phyloP scores from a whole-genome alignment of 2,113 vertebrate species.

The Rhadina sibilatrix region DNA sequence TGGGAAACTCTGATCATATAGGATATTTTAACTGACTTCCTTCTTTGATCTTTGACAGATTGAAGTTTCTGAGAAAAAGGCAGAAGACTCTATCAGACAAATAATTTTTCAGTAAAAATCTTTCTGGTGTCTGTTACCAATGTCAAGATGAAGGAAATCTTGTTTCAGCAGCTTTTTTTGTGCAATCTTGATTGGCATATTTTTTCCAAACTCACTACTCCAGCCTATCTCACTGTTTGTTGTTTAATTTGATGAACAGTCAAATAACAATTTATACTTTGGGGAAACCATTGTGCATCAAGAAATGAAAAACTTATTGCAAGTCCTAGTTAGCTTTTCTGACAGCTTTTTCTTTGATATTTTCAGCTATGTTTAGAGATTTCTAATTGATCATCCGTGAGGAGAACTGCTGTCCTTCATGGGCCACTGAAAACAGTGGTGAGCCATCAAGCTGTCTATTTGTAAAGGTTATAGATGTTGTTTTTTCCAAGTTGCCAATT shows the following conservation, averaged over 20 bases:
- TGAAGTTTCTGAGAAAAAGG: neutral
- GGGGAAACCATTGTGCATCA: neutral
- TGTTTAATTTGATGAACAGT: neutral
- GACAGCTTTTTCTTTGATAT: neutral
- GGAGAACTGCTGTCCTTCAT: constrained; percentile 1
- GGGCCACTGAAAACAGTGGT: neutral
- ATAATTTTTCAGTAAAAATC: neutral
- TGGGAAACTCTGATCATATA: neutral
- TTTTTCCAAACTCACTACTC: neutral
- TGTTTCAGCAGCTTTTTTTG: neutral
- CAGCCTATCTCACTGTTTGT: neutral
- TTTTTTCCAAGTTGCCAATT: neutral
- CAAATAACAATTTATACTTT: neutral
- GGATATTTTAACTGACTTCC: neutral
- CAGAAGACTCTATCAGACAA: neutral
- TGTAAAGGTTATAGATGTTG: neutral
- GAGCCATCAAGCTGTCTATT: neutral
- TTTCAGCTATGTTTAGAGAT: neutral
- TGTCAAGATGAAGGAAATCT: neutral
- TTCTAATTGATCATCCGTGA: neutral
- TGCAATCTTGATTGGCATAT: neutral
- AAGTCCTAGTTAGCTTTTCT: neutral
- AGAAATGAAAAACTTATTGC: neutral
- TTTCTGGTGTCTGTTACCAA: neutral
- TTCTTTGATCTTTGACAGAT: neutral